Evolutionary conservation across 2,113 vertebrate genomes (phyloP).

Genomic region (Arvicanthis niloticus): DNA sequence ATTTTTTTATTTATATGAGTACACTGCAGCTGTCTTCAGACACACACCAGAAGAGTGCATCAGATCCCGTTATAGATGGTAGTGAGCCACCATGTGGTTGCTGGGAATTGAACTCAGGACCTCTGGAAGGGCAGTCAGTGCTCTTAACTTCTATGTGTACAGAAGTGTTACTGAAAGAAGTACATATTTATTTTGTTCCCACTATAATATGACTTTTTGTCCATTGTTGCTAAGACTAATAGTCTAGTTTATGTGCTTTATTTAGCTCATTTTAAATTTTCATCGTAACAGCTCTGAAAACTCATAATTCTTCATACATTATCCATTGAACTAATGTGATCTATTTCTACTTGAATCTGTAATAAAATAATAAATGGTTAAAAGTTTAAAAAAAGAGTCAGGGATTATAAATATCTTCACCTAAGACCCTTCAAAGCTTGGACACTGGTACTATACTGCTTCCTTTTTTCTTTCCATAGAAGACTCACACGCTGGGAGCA

Average conservation of each 20-base stretch:
- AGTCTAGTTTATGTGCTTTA: not conserved
- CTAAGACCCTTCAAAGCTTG: not conserved
- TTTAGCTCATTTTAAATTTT: slow-evolving; percentile 11
- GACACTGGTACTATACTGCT: rapidly evolving
- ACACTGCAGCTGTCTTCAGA: too few relatives aligned
- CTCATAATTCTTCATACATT: slow-evolving; percentile 17
- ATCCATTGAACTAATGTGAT: not conserved
- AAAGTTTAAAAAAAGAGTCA: not conserved
- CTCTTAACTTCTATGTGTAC: not conserved
- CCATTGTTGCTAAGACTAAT: slow-evolving; percentile 5
- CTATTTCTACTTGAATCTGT: not conserved
- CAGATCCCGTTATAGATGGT: too few relatives aligned
- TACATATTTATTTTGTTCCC: not conserved
- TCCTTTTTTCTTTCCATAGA: not conserved
- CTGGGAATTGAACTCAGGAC: too few relatives aligned
- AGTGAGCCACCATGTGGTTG: too few relatives aligned
- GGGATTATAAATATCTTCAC: not conserved
- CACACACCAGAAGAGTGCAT: too few relatives aligned
- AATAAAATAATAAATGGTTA: slow-evolving; percentile 33
- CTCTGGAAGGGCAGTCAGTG: too few relatives aligned
- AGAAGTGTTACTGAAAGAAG: not conserved
- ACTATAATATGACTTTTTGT: not conserved
- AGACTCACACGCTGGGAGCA: not conserved
- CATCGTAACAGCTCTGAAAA: slow-evolving; percentile 50
- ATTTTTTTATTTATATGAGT: too few relatives aligned